A percentile compares a stretch with the other conserved stretches of the same genome.
These are phyloP conservation scores for Centropyge bicolor DNA, from an alignment of 2,797 vertebrate species.

Conservation along the genomic window DNA sequence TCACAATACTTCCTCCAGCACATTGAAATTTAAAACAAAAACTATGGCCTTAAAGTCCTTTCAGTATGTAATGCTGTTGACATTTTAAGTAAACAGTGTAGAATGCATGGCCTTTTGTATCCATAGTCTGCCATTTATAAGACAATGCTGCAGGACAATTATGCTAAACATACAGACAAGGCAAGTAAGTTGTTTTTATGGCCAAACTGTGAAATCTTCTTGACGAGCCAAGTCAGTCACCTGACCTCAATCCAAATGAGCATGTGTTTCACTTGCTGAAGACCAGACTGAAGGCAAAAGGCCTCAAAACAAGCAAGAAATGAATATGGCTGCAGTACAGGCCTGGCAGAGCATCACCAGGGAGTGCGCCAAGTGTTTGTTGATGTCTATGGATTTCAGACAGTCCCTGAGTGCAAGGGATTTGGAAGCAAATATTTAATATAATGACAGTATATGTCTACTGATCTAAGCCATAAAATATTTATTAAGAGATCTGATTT, in stretches of 20 bases:
- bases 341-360: constrained; percentile 66
- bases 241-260: constrained; percentile 66
- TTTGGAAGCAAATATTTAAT: constrained; percentile 39
- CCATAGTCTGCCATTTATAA: neutral
- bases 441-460: constrained; percentile 1
- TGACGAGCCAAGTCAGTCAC: constrained; percentile 59
- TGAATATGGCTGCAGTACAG: constrained; percentile 63
- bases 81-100: neutral
- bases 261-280: constrained; percentile 68
- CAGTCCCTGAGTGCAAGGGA: constrained; percentile 38
- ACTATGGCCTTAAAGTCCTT: constrained; percentile 31
- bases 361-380: constrained; percentile 68
- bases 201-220: constrained; percentile 16
- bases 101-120: neutral
- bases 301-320: constrained; percentile 67
- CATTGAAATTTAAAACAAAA: constrained; percentile 29
- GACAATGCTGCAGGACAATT: neutral
- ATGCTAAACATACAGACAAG: neutral
- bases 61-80: constrained; percentile 29
- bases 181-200: constrained; percentile 10
- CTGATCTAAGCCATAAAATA: constrained; percentile 19
- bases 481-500: constrained; percentile 7
- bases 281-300: constrained; percentile 69
- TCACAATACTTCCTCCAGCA: constrained; percentile 14
- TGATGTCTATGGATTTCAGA: constrained; percentile 51